Evolutionary conservation across 1,140 invertebrate genomes (phyloP).

Genomic region (Diabrotica virgifera): DNA sequence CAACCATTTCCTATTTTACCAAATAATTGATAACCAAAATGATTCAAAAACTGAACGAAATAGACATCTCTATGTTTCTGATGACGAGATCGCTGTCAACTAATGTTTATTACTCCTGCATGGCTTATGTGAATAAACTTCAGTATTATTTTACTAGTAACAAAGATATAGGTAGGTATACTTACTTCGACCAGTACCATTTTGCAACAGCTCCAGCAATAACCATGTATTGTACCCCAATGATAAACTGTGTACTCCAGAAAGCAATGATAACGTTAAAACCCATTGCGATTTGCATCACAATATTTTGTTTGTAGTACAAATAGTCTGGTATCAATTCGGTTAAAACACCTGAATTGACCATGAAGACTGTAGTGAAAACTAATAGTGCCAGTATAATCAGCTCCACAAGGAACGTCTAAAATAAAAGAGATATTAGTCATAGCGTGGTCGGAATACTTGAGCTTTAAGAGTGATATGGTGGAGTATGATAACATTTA

Average conservation of each 20-base stretch:
- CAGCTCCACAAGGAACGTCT: conserved; percentile 24
- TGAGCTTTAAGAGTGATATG: no score
- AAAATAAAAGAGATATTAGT: conserved; percentile 15
- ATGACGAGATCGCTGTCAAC: no score
- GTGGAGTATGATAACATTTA: no score
- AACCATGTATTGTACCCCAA: conserved; percentile 75
- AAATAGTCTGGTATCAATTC: conserved; percentile 10
- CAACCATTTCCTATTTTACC: no score
- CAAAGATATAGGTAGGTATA: conserved; percentile 6
- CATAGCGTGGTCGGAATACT: no score
- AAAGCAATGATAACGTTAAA: conserved; percentile 60
- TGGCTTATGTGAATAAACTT: neutral
- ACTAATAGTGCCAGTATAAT: conserved; percentile 18
- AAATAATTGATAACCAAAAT: no score
- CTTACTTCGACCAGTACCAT: conserved; percentile 77
- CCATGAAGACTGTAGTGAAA: conserved; percentile 15
- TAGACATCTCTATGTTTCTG: no score
- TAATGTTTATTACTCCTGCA: no score
- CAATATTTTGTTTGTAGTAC: conserved; percentile 57
- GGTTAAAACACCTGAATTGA: conserved; percentile 22
- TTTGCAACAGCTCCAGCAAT: conserved; percentile 70
- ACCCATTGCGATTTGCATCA: conserved; percentile 52
- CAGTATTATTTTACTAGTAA: neutral
- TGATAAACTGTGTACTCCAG: conserved; percentile 71
- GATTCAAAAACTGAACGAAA: no score